Evolutionary conservation across 1,140 invertebrate species (phyloP).

Genomic region (Mactra quadrangularis): DNA sequence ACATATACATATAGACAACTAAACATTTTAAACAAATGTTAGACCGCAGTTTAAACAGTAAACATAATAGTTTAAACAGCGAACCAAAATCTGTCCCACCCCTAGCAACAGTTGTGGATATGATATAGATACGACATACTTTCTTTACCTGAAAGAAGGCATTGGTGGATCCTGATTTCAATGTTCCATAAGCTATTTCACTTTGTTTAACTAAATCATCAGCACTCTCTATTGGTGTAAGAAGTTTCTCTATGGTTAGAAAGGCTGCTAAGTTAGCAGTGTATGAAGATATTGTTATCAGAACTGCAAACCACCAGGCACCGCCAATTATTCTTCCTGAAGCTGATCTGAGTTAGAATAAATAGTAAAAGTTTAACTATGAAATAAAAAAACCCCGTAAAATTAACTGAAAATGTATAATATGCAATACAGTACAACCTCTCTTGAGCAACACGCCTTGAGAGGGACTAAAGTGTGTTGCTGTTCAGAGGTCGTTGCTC

Average conservation of each 20-base stretch:
- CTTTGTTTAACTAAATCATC: conserved; percentile 82
- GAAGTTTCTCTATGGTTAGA: conserved; percentile 81
- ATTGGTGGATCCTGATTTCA: conserved; percentile 78
- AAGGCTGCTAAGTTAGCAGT: conserved; percentile 83
- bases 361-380: too few species aligned
- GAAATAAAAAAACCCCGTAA: neutral
- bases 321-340: conserved; percentile 83
- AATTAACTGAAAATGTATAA: neutral
- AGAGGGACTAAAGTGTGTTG: too few species aligned
- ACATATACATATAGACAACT: too few species aligned
- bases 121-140: too few species aligned
- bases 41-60: too few species aligned
- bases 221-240: conserved; percentile 80
- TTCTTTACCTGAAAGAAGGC: conserved; percentile 82
- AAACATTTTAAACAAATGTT: too few species aligned
- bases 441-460: too few species aligned
- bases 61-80: too few species aligned
- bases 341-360: conserved; percentile 75
- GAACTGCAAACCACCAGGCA: conserved; percentile 83
- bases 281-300: conserved; percentile 83
- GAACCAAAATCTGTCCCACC: too few species aligned
- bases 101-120: too few species aligned
- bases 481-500: too few species aligned
- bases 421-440: too few species aligned
- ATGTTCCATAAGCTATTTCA: conserved; percentile 81